Evolutionary conservation across 2,888 invertebrate species (phyloP), one percentile per base, ranked within the genome.

Genomic region (Plagodis dolabraria): DNA sequence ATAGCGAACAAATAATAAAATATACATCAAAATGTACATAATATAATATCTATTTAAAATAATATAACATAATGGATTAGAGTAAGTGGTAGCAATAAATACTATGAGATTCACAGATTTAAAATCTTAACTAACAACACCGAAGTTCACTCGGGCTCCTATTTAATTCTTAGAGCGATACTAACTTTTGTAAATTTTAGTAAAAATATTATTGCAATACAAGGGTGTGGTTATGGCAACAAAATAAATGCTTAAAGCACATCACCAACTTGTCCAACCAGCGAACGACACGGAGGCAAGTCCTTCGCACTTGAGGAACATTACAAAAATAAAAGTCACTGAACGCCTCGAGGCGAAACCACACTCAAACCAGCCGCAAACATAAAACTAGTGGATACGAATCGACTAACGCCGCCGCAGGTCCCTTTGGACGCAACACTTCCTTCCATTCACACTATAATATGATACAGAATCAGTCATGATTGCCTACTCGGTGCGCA

Each of bases 161-260:
- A 83, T 85, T 83, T 87, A 86, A 88, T 87, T 79, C 86, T 86
- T 87, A 89, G 85, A 87, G 89, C 87, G 86, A 86, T 77, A 82
- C 86, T 86, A 86, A 87, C 83, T 86, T 80, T 89, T 89, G 89
- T 90, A 89, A 89, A 89, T 86, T 89, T 91, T 91, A 89, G 89
- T 90, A 91, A 89, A 69, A 91, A 90, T 90, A 92, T 92, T 92
- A 91, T 92, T 92, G 92, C 92, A 92, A 91, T 90, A 88, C 83
- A 90, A 85, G 85, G 60, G 84, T 91, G 91, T 90, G 89, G 89
- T 91, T 93, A 93, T 93, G 92, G 93, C 93, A 93, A 93, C 93
- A 89, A 91, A 92, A 92, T 92, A 93, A 93, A 93, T 93, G 93
- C 93, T 93, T 92, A 89, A 92, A 92, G 93, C 93, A 93, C 92